Percentiles rank a stretch among this genome's conserved stretches.
Conservation (phyloP, 2,797 vertebrate species). For the Lithobates pipiens region DNA sequence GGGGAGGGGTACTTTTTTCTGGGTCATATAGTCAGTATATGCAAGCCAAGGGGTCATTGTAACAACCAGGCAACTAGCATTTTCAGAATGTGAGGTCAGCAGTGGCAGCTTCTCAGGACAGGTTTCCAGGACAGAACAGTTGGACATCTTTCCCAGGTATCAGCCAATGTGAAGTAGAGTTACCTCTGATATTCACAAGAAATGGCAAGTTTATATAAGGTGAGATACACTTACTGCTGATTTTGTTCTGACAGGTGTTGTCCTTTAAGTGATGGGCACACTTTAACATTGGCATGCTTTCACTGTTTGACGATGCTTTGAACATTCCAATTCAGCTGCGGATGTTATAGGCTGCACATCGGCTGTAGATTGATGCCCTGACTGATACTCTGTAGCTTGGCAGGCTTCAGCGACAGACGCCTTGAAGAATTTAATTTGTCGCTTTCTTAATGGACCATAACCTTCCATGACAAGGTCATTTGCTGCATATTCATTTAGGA, state of each 20-base stretch:
- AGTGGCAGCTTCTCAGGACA: neutral
- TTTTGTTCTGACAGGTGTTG: neutral
- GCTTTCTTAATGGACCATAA: conserved; percentile 63
- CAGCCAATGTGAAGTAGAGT: too few relatives aligned
- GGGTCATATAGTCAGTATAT: too few relatives aligned
- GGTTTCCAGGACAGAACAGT: too few relatives aligned
- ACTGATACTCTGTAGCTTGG: conserved; percentile 59
- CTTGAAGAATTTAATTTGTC: conserved; percentile 63
- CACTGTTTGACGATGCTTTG: neutral
- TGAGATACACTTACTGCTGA: neutral
- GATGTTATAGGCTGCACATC: conserved; percentile 51
- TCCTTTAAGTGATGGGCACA: neutral
- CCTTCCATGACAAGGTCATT: conserved; percentile 63
- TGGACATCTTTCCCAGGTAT: neutral
- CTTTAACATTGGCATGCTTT: neutral
- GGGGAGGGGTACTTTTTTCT: too few relatives aligned
- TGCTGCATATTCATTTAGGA: conserved; percentile 63
- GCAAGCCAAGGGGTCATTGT: too few relatives aligned
- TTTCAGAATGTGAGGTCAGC: neutral
- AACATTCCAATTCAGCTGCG: neutral
- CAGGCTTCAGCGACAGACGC: conserved; percentile 58
- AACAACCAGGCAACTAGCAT: neutral
- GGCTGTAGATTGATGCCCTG: conserved; percentile 54
- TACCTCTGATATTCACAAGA: neutral
- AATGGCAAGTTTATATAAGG: neutral